Percentiles rank a stretch among this genome's conserved stretches.
Evolutionary conservation across 2,797 vertebrate species (phyloP).

Genomic region (Galago senegalensis): DNA sequence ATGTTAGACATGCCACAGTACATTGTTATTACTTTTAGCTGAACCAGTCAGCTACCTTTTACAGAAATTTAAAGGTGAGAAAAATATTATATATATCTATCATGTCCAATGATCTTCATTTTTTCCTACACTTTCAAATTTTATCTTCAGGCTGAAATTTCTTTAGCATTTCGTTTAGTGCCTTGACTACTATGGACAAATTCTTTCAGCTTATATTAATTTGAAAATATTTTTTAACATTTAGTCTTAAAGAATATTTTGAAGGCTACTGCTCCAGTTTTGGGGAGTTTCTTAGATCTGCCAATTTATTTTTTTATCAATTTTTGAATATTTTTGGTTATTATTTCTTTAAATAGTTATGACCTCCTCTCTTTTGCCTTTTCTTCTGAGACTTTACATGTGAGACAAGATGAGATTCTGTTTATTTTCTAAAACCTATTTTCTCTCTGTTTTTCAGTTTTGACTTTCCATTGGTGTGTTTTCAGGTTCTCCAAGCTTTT

Average conservation of each 20-base stretch:
- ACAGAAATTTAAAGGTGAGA: neutral
- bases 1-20: neutral
- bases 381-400: slow-evolving; percentile 18
- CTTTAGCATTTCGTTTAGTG: neutral
- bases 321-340: slow-evolving; percentile 6
- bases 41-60: neutral
- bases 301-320: neutral
- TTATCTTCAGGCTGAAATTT: neutral
- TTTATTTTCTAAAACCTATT: slow-evolving; percentile 21
- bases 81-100: slow-evolving; percentile 3
- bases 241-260: slow-evolving; percentile 9
- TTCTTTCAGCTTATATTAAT: neutral
- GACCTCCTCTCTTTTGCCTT: neutral
- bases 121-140: neutral
- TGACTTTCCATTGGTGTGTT: neutral
- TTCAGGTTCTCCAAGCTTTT: neutral
- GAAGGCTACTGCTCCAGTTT: neutral
- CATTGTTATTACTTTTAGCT: slow-evolving; percentile 43
- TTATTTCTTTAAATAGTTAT: slow-evolving; percentile 38
- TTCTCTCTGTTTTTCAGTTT: slow-evolving; percentile 12
- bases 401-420: neutral
- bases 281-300: neutral
- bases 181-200: neutral
- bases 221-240: neutral
- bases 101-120: neutral